A percentile compares a stretch with the other conserved stretches of the same genome.
Conservation (phyloP, 2,888 invertebrate genomes). For the Apamea epomidion region DNA sequence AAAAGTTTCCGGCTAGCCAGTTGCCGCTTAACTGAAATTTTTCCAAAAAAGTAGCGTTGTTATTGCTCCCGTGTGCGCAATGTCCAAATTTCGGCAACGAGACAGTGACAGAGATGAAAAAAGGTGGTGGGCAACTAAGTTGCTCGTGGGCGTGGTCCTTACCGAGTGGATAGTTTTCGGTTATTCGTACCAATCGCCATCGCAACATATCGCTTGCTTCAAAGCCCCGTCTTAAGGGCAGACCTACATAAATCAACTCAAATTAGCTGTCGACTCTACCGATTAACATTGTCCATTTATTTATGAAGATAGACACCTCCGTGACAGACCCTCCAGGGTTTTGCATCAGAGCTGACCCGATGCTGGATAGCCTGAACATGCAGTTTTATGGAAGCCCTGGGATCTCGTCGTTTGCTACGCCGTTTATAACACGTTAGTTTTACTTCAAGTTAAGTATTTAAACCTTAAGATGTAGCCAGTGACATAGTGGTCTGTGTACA, state of each 20-base stretch:
- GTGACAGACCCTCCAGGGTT: constrained; percentile 72
- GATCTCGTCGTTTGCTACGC: constrained; percentile 75
- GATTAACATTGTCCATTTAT: constrained; percentile 53
- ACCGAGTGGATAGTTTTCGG: too few relatives aligned
- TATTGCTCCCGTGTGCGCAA: too few relatives aligned
- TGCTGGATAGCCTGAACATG: constrained; percentile 80
- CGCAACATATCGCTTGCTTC: constrained; percentile 14
- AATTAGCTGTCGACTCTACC: constrained; percentile 44
- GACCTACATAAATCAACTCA: constrained; percentile 46
- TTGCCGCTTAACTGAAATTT: too few relatives aligned
- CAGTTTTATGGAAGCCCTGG: constrained; percentile 84
- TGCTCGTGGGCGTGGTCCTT: too few relatives aligned
- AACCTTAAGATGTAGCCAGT: neutral
- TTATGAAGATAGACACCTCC: constrained; percentile 73
- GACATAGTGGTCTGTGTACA: neutral
- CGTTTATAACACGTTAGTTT: constrained; percentile 80
- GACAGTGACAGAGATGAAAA: too few relatives aligned
- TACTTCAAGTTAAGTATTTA: neutral
- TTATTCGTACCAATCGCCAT: too few relatives aligned
- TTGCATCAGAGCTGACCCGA: constrained; percentile 83
- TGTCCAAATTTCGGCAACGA: too few relatives aligned
- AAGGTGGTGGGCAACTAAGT: too few relatives aligned
- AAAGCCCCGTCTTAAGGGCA: constrained; percentile 33
- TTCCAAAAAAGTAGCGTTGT: too few relatives aligned
- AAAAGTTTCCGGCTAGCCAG: too few relatives aligned